A percentile compares a stretch with the other conserved stretches of the same genome.
Evolutionary conservation across 2,888 invertebrate genomes (phyloP).

Genomic region (Pomacea canaliculata): DNA sequence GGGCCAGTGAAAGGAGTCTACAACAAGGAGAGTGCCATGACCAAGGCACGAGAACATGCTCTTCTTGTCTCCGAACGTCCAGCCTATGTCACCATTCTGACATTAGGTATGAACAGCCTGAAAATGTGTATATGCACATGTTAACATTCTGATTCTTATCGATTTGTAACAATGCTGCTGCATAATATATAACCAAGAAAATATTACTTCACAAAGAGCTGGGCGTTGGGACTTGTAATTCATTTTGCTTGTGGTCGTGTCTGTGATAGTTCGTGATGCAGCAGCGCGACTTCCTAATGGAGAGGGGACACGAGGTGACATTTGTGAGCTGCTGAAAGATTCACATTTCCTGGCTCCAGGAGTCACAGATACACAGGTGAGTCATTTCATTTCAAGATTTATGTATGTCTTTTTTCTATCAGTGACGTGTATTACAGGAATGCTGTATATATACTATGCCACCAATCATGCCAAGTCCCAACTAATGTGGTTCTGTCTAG

Average conservation of each 20-base stretch:
- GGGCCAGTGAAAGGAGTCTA: conserved; percentile 87
- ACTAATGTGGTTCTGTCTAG: no score
- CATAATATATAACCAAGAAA: no score
- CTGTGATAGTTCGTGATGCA: conserved; percentile 83
- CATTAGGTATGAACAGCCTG: conserved; percentile 74
- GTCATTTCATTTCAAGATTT: not conserved
- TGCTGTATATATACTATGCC: no score
- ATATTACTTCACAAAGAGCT: not conserved
- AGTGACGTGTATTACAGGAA: no score
- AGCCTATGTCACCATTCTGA: conserved; percentile 89
- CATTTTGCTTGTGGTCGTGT: no score
- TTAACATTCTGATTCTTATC: not conserved
- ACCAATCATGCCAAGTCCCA: no score
- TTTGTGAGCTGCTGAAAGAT: conserved; percentile 87
- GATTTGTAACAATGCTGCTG: not conserved
- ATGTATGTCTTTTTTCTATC: no score
- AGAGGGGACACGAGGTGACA: conserved; percentile 91
- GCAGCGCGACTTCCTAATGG: conserved; percentile 94
- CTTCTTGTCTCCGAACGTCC: conserved; percentile 86
- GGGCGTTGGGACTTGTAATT: no score
- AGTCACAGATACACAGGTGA: conserved; percentile 70
- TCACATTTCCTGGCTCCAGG: conserved; percentile 76
- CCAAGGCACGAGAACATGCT: conserved; percentile 85
- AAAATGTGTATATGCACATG: no score
- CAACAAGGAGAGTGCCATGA: conserved; percentile 70